Evolutionary conservation across 2,888 invertebrate genomes (phyloP).

Genomic region (Neoaliturus tenellus): DNA sequence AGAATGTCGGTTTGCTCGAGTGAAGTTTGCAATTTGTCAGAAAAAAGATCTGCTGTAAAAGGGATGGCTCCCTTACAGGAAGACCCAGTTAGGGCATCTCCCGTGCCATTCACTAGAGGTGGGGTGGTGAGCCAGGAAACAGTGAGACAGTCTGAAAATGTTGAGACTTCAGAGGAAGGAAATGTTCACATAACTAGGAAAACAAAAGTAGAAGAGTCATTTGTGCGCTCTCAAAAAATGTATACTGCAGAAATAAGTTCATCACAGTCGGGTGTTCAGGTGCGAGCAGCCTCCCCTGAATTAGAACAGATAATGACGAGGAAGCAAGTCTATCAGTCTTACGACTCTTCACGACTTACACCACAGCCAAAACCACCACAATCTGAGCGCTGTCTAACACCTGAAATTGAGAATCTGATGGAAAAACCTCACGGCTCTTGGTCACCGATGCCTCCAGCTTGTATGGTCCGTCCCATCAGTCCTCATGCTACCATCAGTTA

Average conservation of each 20-base stretch:
- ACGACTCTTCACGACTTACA: slow-evolving; percentile 3
- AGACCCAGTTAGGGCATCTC: slow-evolving; percentile 62
- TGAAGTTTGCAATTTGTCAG: slow-evolving; percentile 65
- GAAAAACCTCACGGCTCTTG: slow-evolving; percentile 64
- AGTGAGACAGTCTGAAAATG: slow-evolving; percentile 22
- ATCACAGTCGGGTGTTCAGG: slow-evolving; percentile 38
- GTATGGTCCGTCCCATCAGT: slow-evolving; percentile 62
- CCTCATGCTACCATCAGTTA: slow-evolving; percentile 66
- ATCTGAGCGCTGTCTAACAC: slow-evolving; percentile 56
- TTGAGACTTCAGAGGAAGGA: slow-evolving; percentile 51
- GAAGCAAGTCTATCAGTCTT: slow-evolving; percentile 23
- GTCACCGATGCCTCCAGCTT: slow-evolving; percentile 64
- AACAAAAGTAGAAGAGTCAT: slow-evolving; percentile 54
- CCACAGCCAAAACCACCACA: slow-evolving; percentile 26
- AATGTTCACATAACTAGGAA: slow-evolving; percentile 47
- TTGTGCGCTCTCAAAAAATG: slow-evolving; percentile 39
- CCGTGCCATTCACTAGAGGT: slow-evolving; percentile 57
- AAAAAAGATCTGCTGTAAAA: slow-evolving; percentile 41
- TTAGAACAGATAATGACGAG: slow-evolving; percentile 46
- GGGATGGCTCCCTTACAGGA: slow-evolving; percentile 38
- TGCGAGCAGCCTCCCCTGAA: slow-evolving; percentile 47
- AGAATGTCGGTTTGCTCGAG: slow-evolving; percentile 68
- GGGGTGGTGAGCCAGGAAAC: slow-evolving; percentile 34
- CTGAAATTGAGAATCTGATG: slow-evolving; percentile 61
- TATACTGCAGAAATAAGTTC: slow-evolving; percentile 38